Evolutionary conservation across 2,797 vertebrate genomes (phyloP).

Genomic region (Tachyglossus aculeatus): DNA sequence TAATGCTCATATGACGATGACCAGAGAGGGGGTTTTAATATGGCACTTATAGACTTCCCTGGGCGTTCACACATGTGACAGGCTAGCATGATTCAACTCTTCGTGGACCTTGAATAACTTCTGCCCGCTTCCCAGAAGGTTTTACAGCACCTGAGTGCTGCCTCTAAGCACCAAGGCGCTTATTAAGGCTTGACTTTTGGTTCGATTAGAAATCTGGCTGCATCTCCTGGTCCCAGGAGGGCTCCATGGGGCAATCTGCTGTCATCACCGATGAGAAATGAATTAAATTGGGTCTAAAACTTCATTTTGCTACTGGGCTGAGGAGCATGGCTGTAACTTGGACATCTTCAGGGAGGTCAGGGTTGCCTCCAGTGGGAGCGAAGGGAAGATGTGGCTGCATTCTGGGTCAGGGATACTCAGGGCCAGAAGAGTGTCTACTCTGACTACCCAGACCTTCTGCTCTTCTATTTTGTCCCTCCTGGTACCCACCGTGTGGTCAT

Average conservation of each 20-base stretch:
- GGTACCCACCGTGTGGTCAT: fast-evolving
- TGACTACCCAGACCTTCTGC: too few relatives aligned
- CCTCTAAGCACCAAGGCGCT: fast-evolving
- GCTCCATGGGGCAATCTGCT: not conserved
- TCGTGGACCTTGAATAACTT: too few relatives aligned
- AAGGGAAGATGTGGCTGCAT: too few relatives aligned
- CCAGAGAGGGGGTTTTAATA: too few relatives aligned
- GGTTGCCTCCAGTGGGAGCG: too few relatives aligned
- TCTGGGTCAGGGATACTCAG: too few relatives aligned
- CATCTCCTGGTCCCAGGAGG: not conserved
- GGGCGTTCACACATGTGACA: too few relatives aligned
- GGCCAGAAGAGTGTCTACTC: too few relatives aligned
- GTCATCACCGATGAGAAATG: not conserved
- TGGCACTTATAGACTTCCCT: too few relatives aligned
- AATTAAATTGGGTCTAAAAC: fast-evolving
- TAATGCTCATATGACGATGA: too few relatives aligned
- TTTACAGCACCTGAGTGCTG: fast-evolving
- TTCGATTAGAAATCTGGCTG: not conserved
- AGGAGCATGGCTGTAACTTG: not conserved
- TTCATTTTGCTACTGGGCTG: fast-evolving
- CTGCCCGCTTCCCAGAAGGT: not conserved
- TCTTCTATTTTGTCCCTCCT: not conserved
- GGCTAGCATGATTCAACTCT: too few relatives aligned
- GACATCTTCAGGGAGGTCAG: too few relatives aligned
- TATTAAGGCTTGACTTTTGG: not conserved